Percentiles rank a stretch among this genome's conserved stretches.
Evolutionary conservation across 2,113 vertebrate genomes (phyloP).

Genomic region (Anarrhichthys ocellatus): DNA sequence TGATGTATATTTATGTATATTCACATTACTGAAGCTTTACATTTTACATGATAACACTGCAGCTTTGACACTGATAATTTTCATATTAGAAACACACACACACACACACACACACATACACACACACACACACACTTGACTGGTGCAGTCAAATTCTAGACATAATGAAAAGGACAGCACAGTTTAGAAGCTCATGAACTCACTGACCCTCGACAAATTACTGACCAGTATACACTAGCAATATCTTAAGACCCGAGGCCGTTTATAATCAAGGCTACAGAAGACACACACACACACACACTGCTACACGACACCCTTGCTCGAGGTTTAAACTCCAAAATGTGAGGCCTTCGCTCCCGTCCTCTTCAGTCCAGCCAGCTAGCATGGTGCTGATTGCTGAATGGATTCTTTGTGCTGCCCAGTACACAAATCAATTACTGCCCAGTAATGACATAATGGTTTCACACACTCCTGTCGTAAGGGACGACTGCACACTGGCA

Average conservation of each 20-base stretch:
- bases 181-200: constrained; percentile 25
- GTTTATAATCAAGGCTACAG: constrained; percentile 20
- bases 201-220: constrained; percentile 34
- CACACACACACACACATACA: not conserved
- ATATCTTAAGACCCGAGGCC: constrained; percentile 4
- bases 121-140: constrained; percentile 2
- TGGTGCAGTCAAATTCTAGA: not conserved
- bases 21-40: not conserved
- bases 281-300: constrained; percentile 25
- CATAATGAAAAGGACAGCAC: constrained; percentile 13
- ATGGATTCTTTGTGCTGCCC: constrained; percentile 78
- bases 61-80: not conserved
- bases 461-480: constrained; percentile 70
- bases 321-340: constrained; percentile 71
- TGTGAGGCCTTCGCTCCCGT: constrained; percentile 61
- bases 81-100: not conserved
- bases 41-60: not conserved
- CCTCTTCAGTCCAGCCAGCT: constrained; percentile 40
- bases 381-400: constrained; percentile 74
- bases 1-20: not conserved
- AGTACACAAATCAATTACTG: constrained; percentile 80
- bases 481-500: constrained; percentile 49
- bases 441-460: constrained; percentile 79
- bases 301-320: constrained; percentile 49
- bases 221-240: constrained; percentile 26